These are phyloP conservation scores for Notodonta dromedarius DNA, from an alignment of 2,888 invertebrate genomes.

Conservation along the genomic window DNA sequence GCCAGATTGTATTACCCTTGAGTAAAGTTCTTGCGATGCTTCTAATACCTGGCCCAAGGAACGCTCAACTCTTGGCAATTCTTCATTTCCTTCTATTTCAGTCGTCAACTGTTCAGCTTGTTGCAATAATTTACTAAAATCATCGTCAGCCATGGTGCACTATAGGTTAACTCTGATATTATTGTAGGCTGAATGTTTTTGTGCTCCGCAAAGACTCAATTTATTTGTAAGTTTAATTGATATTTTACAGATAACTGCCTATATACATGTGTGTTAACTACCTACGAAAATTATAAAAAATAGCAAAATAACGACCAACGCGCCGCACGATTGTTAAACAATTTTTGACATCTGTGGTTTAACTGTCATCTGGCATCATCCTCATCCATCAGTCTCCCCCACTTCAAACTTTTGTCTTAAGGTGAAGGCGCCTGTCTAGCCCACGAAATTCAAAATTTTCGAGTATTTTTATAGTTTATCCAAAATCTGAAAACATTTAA, in stretches of 20 bases:
- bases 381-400: too few relatives aligned
- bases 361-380: too few relatives aligned
- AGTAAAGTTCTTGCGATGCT: conserved; percentile 94
- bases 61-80: conserved; percentile 93
- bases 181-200: conserved; percentile 4
- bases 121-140: conserved; percentile 94
- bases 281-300: neutral
- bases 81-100: conserved; percentile 93
- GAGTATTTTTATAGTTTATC: too few relatives aligned
- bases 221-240: neutral
- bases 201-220: neutral
- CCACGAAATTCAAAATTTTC: too few relatives aligned
- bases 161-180: conserved; percentile 56
- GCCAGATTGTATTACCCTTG: conserved; percentile 92
- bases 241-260: too few relatives aligned
- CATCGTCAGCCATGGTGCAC: conserved; percentile 78
- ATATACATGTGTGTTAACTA: too few relatives aligned
- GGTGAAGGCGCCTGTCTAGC: too few relatives aligned
- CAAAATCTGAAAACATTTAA: too few relatives aligned
- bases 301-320: neutral
- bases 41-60: conserved; percentile 96
- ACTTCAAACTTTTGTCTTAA: too few relatives aligned
- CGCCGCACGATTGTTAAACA: too few relatives aligned
- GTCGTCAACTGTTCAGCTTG: conserved; percentile 96
- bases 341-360: too few relatives aligned